These are phyloP conservation scores for Urocolius indicus DNA, from an alignment of 2,113 vertebrate genomes.

Conservation along the genomic window DNA sequence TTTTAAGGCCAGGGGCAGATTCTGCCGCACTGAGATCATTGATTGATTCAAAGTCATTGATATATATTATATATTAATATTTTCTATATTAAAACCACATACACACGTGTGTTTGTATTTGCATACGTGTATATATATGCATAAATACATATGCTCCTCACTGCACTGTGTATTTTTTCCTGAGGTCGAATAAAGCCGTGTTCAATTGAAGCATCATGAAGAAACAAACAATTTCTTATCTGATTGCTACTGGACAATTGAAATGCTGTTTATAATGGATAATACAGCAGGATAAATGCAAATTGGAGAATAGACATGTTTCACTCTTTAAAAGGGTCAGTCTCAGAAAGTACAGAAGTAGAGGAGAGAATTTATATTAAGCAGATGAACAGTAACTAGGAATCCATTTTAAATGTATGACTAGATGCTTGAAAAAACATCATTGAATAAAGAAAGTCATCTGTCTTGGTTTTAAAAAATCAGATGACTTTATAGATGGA, in stretches of 20 bases:
- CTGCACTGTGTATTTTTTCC: not conserved
- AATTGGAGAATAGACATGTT: accelerated
- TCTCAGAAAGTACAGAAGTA: not conserved
- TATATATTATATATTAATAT: not conserved
- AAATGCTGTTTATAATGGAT: not conserved
- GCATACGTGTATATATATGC: not conserved
- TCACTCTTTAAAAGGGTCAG: not conserved
- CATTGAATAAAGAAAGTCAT: not conserved
- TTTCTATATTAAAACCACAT: not conserved
- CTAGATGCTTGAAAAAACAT: not conserved
- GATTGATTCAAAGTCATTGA: accelerated
- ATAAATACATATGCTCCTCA: not conserved
- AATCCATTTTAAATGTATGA: not conserved
- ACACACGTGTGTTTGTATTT: not conserved
- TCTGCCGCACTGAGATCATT: not conserved
- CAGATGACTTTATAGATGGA: not conserved
- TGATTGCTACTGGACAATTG: not conserved
- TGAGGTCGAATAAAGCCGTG: not conserved
- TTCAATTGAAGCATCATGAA: not conserved
- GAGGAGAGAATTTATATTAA: not conserved
- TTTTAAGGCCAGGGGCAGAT: not conserved
- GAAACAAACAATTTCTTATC: not conserved
- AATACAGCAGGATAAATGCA: not conserved
- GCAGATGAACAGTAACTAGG: not conserved
- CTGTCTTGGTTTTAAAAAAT: not conserved